phyloP scores from a whole-genome alignment of 2,888 invertebrate genomes.

The Penaeus monodon region DNA sequence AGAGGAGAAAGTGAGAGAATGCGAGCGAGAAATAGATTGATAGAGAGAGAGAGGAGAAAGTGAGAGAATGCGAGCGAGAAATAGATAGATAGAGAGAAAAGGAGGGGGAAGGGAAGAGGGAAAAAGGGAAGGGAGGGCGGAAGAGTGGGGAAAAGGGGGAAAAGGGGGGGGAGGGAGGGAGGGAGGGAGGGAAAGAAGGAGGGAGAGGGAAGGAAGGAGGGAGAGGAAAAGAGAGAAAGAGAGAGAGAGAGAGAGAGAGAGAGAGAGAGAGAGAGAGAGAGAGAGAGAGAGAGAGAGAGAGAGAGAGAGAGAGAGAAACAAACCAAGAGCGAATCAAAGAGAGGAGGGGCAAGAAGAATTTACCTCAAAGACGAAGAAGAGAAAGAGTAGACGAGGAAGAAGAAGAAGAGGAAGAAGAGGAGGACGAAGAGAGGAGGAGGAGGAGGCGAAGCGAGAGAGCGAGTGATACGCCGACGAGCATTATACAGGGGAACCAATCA shows the following conservation, averaged over 20 bases:
- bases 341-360: too few relatives aligned
- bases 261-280: background rate
- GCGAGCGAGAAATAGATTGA: background rate
- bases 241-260: too few relatives aligned
- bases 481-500: conserved; percentile 28
- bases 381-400: too few relatives aligned
- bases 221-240: background rate
- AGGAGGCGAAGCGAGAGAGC: background rate
- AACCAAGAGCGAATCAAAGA: too few relatives aligned
- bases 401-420: background rate
- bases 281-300: background rate
- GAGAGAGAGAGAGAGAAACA: too few relatives aligned
- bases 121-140: background rate
- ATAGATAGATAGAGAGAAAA: background rate
- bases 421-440: background rate
- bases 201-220: background rate
- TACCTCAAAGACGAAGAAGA: background rate
- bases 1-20: background rate
- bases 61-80: background rate
- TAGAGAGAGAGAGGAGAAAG: background rate
- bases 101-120: background rate
- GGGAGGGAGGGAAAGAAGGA: background rate
- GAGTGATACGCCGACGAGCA: background rate
- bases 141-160: background rate
- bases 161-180: background rate